Percentiles rank a stretch among this genome's conserved stretches.
phyloP scores from a whole-genome alignment of 37 sponge, comb jelly and placozoan species.

The Theonella swinhoei region DNA sequence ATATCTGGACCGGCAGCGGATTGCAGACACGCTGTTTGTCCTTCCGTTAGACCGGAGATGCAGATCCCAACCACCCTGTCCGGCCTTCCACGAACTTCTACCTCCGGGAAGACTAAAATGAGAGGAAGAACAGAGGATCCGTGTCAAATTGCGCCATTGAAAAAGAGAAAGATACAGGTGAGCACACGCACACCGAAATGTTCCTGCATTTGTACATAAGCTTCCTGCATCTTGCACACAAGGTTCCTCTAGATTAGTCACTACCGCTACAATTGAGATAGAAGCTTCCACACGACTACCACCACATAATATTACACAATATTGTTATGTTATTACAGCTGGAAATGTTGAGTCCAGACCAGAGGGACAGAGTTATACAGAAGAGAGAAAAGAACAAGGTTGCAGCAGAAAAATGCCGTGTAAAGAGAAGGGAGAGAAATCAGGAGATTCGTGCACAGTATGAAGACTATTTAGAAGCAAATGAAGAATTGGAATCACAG shows the following conservation, averaged over 20 bases:
- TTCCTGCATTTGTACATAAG: too few relatives aligned
- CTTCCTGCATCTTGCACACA: too few relatives aligned
- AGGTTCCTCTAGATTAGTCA: too few relatives aligned
- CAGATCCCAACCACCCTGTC: neutral
- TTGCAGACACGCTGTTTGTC: slow-evolving; percentile 8
- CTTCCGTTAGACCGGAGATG: neutral
- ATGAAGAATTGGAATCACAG: slow-evolving; percentile 48
- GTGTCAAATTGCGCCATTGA: slow-evolving; percentile 74
- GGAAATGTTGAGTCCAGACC: slow-evolving; percentile 62
- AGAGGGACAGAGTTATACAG: slow-evolving; percentile 77
- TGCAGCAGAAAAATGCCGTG: slow-evolving; percentile 96
- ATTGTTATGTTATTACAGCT: slow-evolving; percentile 38
- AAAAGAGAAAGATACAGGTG: slow-evolving; percentile 81
- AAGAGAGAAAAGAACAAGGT: slow-evolving; percentile 96
- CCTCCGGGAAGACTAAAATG: neutral
- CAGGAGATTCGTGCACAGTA: slow-evolving; percentile 53
- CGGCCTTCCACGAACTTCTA: neutral
- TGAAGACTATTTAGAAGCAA: slow-evolving; percentile 50
- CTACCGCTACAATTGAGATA: neutral
- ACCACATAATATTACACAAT: too few relatives aligned
- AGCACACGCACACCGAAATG: too few relatives aligned
- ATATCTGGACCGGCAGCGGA: neutral
- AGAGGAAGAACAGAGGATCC: slow-evolving; percentile 52
- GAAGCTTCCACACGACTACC: too few relatives aligned
- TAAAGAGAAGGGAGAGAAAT: slow-evolving; percentile 79